These are phyloP conservation scores for Maconellicoccus hirsutus DNA, from an alignment of 1,140 invertebrate species.

Conservation along the genomic window DNA sequence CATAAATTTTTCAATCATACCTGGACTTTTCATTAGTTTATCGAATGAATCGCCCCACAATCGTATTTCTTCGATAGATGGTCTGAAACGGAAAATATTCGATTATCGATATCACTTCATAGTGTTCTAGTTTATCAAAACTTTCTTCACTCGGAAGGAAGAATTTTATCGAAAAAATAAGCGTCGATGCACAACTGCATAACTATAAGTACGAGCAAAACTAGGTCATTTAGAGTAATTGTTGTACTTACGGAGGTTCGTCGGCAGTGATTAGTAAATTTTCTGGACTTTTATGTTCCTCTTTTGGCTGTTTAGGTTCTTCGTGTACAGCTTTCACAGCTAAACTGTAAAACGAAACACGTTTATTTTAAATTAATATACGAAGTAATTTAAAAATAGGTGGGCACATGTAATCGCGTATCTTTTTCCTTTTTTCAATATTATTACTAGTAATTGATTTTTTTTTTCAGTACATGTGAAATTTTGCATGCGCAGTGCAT, in stretches of 20 bases:
- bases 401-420: too few relatives aligned
- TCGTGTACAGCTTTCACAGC: conserved; percentile 15
- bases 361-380: too few relatives aligned
- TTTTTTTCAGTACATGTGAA: too few relatives aligned
- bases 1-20: conserved; percentile 36
- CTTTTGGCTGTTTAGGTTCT: background rate
- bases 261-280: conserved; percentile 18
- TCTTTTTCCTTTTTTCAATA: too few relatives aligned
- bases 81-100: conserved; percentile 45
- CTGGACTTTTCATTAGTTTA: conserved; percentile 78
- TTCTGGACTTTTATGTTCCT: conserved; percentile 2
- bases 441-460: too few relatives aligned
- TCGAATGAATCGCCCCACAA: conserved; percentile 94
- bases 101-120: conserved; percentile 10
- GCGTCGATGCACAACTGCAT: background rate
- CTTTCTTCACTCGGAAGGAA: background rate
- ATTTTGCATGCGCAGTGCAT: too few relatives aligned
- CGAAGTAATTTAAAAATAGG: too few relatives aligned
- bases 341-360: conserved; percentile 14
- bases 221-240: background rate
- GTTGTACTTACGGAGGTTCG: conserved; percentile 10
- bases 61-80: conserved; percentile 81
- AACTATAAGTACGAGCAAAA: too few relatives aligned
- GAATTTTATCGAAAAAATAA: background rate
- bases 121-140: background rate